These are phyloP conservation scores for Pterocles gutturalis DNA, from an alignment of 2,113 vertebrate genomes.

Conservation along the genomic window DNA sequence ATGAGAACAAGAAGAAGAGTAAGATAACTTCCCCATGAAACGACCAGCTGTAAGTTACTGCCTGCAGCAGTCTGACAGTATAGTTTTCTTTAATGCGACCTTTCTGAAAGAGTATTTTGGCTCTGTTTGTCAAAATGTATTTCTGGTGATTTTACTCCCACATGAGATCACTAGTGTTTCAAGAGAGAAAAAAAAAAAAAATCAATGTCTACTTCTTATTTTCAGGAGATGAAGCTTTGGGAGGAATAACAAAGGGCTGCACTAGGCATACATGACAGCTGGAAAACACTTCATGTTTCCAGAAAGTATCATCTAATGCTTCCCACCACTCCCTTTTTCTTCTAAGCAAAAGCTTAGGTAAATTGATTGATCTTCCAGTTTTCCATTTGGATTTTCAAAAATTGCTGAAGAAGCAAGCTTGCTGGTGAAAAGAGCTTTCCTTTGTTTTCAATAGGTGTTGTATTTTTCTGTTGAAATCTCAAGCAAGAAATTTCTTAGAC, in stretches of 20 bases:
- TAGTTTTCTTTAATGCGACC: not conserved
- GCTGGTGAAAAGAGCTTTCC: not conserved
- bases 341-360: not conserved
- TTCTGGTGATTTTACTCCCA: not conserved
- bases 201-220: not conserved
- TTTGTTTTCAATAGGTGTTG: not conserved
- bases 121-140: not conserved
- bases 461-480: not conserved
- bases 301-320: not conserved
- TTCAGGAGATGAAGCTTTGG: not conserved
- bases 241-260: not conserved
- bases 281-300: not conserved
- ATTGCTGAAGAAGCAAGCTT: not conserved
- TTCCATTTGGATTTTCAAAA: not conserved
- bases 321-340: not conserved
- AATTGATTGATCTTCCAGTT: not conserved
- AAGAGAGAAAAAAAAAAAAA: not conserved
- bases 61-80: not conserved
- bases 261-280: not conserved
- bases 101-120: not conserved
- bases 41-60: not conserved
- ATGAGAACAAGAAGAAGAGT: not conserved
- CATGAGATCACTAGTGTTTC: not conserved
- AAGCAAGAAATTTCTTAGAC: not conserved
- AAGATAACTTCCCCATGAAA: not conserved